A percentile compares a stretch with the other conserved stretches of the same genome.
phyloP scores from a whole-genome alignment of 2,113 vertebrate genomes.

The Grus americana region DNA sequence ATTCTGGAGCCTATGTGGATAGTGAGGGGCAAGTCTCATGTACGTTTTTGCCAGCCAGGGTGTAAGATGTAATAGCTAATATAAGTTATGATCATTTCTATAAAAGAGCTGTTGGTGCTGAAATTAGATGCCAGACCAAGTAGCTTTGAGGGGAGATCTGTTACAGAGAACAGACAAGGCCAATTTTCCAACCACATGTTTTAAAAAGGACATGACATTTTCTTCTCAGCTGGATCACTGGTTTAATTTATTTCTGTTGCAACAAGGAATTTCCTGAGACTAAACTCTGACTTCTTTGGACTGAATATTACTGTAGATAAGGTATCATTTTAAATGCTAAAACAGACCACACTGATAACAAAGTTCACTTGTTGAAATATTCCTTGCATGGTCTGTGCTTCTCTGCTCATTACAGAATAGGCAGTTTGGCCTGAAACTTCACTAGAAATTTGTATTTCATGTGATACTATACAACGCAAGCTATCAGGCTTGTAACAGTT shows the following conservation, averaged over 20 bases:
- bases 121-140: neutral
- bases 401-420: neutral
- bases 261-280: neutral
- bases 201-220: constrained; percentile 6
- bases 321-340: neutral
- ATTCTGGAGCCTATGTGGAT: neutral
- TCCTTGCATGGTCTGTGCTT: neutral
- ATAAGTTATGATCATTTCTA: neutral
- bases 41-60: neutral
- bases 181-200: constrained; percentile 14
- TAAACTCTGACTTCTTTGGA: neutral
- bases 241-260: constrained; percentile 13
- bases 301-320: neutral
- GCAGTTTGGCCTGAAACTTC: neutral
- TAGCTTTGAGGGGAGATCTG: neutral
- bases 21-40: neutral
- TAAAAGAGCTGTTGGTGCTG: neutral
- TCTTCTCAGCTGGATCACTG: neutral
- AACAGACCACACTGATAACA: neutral
- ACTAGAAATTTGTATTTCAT: neutral
- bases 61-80: neutral
- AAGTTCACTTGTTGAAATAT: neutral
- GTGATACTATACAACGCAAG: neutral
- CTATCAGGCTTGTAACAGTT: neutral
- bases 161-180: neutral